phyloP scores from a whole-genome alignment of 2,113 vertebrate genomes.

The Rhabdornis inornatus region DNA sequence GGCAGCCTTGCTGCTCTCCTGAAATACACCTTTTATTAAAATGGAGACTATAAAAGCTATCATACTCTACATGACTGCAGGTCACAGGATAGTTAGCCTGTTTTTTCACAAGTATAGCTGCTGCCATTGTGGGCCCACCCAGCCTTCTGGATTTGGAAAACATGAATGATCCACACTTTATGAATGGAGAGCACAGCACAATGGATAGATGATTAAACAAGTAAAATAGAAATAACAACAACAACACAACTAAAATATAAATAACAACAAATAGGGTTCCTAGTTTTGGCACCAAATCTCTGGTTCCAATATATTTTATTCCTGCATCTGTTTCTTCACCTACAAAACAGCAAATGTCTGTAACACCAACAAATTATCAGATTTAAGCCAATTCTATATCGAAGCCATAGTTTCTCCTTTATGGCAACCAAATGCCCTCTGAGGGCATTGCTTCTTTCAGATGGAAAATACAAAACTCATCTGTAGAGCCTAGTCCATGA shows the following conservation, averaged over 20 bases:
- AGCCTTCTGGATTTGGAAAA: background rate
- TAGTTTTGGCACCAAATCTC: background rate
- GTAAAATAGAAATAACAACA: background rate
- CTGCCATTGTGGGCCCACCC: background rate
- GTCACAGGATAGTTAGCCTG: background rate
- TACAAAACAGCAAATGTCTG: background rate
- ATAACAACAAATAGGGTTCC: background rate
- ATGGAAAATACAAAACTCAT: background rate
- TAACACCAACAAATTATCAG: background rate
- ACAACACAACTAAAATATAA: background rate
- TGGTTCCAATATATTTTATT: background rate
- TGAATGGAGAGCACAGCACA: background rate
- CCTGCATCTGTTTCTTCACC: background rate
- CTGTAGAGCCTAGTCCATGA: background rate
- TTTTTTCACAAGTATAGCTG: background rate
- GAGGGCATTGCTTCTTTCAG: background rate
- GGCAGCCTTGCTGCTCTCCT: background rate
- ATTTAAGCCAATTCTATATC: background rate
- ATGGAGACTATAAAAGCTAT: background rate
- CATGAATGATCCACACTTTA: background rate
- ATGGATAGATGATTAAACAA: background rate
- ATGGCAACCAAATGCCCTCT: background rate
- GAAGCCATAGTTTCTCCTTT: background rate
- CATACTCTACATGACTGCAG: background rate
- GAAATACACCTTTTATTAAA: background rate